Base-by-base conservation (phyloP, 2,797 vertebrate species). In the Geotrypetes seraphini region DNA sequence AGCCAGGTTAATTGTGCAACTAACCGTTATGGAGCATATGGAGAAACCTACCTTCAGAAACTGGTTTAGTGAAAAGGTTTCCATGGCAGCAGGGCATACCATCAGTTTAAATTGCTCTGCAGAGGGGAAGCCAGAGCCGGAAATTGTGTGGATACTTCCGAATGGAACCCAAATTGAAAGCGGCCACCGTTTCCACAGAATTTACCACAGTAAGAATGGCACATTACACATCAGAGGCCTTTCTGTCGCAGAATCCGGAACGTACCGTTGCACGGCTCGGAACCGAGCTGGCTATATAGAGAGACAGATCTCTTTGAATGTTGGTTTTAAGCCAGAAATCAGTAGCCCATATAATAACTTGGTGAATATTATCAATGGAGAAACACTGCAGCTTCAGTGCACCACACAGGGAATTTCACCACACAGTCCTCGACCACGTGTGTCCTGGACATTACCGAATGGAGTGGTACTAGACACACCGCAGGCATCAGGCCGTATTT, bases 91-190 rank as follows among this genome's bases (percentile, higher is more conserved):
- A 2, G 89, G 91, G 3, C 79, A 77, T 15, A 66, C 69, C 19
- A 83, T 93, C 67, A 80, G 74, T 12, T 63, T 97, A 32, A 91
- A 92, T 51, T 97, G 94, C 57, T 87, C 89, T 1, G 74, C 81
- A 2, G 44, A 68, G 7, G 85, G 85, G 2, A 56, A 29, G 3
- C 62, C 72, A 1, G 25, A 62, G 3, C 81, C 75, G 24, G 73
- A 61, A 4, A 58, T 81, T 5, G 75, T 67, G 7, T 97, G 94
- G 94, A 54, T 90, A 12, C 79, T 96, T 19, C 90, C 92, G 16
- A 77, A 73, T 0, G 90, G 90, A 18, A 79, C 79, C 0, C 69
- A 82, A 27, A 66, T 97, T 16, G 49, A 8, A 2, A 75, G 59
- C 0, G 84, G 86, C 8, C 73, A 50, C 31, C 76, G 42, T 0